phyloP scores from a whole-genome alignment of 2,888 invertebrate genomes.

The Anthophora plumipes region DNA sequence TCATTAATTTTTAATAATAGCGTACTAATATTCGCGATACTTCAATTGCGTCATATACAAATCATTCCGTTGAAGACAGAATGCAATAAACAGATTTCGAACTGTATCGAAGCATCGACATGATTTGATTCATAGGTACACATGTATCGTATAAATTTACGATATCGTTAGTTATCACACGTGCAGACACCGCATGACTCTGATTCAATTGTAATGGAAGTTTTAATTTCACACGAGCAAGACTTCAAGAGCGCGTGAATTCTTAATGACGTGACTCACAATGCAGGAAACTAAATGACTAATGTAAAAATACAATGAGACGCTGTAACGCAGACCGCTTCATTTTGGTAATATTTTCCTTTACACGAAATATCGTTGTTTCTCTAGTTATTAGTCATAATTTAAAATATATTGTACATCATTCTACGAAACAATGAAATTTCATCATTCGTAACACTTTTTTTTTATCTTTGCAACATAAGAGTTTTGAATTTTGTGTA shows the following conservation, averaged over 20 bases:
- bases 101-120: not conserved
- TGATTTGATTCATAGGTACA: not conserved
- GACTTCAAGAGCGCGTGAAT: not conserved
- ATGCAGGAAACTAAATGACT: slow-evolving; percentile 24
- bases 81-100: not conserved
- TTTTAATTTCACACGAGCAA: slow-evolving; percentile 22
- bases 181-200: not conserved
- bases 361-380: not conserved
- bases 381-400: not conserved
- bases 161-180: not conserved
- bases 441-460: not conserved
- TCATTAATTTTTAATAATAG: not conserved
- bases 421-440: not conserved
- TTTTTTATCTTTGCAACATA: not conserved
- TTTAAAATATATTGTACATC: not conserved
- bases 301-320: not conserved
- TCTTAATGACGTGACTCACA: slow-evolving; percentile 22
- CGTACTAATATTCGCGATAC: not conserved
- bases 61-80: not conserved
- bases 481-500: not conserved
- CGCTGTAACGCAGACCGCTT: not conserved
- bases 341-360: not conserved
- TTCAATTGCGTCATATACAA: not conserved
- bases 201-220: slow-evolving; percentile 8
- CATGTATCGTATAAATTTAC: not conserved